Conservation (phyloP, 2,113 vertebrate species). For the Xiphorhynchus elegans region DNA sequence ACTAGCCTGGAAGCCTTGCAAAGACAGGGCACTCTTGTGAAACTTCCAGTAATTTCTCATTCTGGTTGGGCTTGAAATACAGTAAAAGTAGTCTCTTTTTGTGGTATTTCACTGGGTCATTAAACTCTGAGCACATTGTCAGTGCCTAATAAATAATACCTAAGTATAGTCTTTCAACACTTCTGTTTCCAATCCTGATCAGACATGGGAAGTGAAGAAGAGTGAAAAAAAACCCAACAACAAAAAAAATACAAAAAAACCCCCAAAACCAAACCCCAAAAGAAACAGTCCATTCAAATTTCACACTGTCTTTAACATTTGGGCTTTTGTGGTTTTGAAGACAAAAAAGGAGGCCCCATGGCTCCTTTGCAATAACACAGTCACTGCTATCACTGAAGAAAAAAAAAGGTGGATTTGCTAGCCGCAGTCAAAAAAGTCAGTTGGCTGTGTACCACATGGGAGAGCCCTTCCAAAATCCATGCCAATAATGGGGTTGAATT, state of each 20-base stretch:
- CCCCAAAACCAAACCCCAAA: background rate
- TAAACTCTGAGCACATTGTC: slow-evolving; percentile 15
- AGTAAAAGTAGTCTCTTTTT: background rate
- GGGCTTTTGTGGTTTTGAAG: background rate
- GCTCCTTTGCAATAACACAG: background rate
- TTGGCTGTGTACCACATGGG: background rate
- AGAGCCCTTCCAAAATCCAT: background rate
- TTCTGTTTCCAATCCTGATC: background rate
- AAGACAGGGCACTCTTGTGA: slow-evolving; percentile 37
- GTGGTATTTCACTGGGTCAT: slow-evolving; percentile 18
- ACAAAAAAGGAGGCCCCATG: background rate
- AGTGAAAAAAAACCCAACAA: background rate
- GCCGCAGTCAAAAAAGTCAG: background rate
- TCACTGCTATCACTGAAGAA: background rate
- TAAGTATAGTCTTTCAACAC: slow-evolving; percentile 36
- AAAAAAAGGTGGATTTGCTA: background rate
- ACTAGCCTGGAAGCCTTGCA: slow-evolving; percentile 19
- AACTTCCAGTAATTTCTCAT: slow-evolving; percentile 50
- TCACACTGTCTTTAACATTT: slow-evolving; percentile 16
- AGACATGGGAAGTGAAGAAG: background rate
- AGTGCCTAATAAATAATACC: slow-evolving; percentile 32
- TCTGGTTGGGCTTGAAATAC: slow-evolving; percentile 2
- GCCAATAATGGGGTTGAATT: background rate
- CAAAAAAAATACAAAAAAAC: no score
- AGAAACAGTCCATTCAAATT: background rate